Conservation (phyloP, 2,113 vertebrate genomes). For the Strigops habroptila region DNA sequence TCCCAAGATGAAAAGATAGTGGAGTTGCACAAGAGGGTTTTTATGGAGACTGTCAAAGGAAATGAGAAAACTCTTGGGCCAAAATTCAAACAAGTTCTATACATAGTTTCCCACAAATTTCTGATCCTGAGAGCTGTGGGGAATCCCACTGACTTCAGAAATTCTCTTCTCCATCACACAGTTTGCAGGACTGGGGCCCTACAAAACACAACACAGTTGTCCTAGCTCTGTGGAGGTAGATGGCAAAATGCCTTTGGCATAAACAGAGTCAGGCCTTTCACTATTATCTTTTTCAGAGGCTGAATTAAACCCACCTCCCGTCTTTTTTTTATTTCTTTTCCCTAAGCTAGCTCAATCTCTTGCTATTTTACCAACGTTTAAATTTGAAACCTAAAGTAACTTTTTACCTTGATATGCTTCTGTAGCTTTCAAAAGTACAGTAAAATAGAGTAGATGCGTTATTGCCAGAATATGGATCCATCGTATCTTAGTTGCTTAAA, state of each 20-base stretch:
- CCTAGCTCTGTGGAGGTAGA: constrained; percentile 3
- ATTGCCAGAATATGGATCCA: neutral
- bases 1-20: constrained; percentile 58
- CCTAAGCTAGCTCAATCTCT: neutral
- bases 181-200: neutral
- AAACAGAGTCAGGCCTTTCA: neutral
- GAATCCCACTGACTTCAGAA: constrained; percentile 63
- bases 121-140: constrained; percentile 38
- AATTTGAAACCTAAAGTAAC: constrained; percentile 18
- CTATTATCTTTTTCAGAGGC: neutral
- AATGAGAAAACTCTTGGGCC: constrained; percentile 60
- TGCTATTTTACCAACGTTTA: neutral
- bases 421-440: neutral
- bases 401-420: neutral
- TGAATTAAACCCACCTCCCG: neutral
- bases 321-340: neutral
- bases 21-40: constrained; percentile 53
- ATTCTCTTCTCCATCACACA: neutral
- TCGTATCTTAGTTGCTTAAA: neutral
- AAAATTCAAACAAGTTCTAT: constrained; percentile 55
- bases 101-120: constrained; percentile 60
- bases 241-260: constrained; percentile 38
- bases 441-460: neutral
- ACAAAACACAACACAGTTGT: neutral
- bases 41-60: constrained; percentile 58